A percentile compares a stretch with the other conserved stretches of the same genome.
Evolutionary conservation across 1,140 invertebrate species (phyloP).

Genomic region (Dendroctonus ponderosae): DNA sequence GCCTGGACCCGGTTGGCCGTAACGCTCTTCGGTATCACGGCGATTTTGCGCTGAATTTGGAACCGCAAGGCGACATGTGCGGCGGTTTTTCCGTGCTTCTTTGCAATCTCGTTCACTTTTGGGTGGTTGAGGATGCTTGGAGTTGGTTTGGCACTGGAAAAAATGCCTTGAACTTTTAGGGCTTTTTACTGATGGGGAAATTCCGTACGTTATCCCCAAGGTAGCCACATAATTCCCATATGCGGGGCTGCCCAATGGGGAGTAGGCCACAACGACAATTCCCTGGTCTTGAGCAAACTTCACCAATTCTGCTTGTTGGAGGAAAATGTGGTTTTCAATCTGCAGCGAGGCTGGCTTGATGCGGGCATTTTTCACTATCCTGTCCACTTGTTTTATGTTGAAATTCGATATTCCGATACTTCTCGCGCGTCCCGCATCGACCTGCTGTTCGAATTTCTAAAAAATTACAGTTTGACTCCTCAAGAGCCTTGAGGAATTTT

Average conservation of each 20-base stretch:
- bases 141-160: constrained; percentile 49
- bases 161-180: no score
- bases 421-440: constrained; percentile 59
- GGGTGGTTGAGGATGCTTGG: constrained; percentile 63
- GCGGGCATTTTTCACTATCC: constrained; percentile 61
- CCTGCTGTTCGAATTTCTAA: constrained; percentile 70
- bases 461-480: constrained; percentile 30
- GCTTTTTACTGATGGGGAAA: no score
- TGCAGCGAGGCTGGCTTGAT: constrained; percentile 71
- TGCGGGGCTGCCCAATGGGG: constrained; percentile 70
- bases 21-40: constrained; percentile 83
- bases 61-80: constrained; percentile 79
- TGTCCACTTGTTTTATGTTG: constrained; percentile 64
- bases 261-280: constrained; percentile 78
- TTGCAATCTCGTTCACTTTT: constrained; percentile 66
- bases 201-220: no score
- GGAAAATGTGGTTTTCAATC: constrained; percentile 79
- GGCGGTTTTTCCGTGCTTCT: constrained; percentile 66
- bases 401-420: constrained; percentile 78
- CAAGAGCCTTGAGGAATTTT: background rate
- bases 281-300: constrained; percentile 69
- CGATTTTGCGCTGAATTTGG: constrained; percentile 68
- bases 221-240: no score
- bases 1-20: constrained; percentile 67
- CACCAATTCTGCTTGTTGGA: constrained; percentile 74